Percentiles rank a stretch among this genome's conserved stretches.
phyloP scores from a whole-genome alignment of 1,140 invertebrate genomes.

The Vanessa tameamea region DNA sequence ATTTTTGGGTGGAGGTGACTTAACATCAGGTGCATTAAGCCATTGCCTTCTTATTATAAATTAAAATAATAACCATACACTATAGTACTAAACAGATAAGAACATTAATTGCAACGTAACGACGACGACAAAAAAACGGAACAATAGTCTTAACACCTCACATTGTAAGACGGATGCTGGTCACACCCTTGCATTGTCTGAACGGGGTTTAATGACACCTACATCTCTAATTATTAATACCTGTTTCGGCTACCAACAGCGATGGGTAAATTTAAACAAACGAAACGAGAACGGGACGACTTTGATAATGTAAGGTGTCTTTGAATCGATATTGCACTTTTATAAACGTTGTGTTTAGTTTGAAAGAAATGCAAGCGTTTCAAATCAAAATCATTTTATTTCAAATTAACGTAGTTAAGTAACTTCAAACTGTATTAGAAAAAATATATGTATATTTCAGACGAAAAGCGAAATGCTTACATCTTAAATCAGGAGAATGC shows the following conservation, averaged over 20 bases:
- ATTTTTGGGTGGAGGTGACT: too few species aligned
- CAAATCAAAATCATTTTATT: too few species aligned
- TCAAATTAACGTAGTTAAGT: too few species aligned
- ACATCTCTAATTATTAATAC: conserved; percentile 66
- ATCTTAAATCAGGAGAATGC: too few species aligned
- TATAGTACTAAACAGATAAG: neutral
- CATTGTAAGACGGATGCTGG: conserved; percentile 54
- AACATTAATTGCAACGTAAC: conserved; percentile 29
- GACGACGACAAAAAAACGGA: conserved; percentile 33
- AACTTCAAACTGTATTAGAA: too few species aligned
- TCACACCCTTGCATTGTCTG: conserved; percentile 53
- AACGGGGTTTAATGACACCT: conserved; percentile 50
- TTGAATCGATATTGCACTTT: too few species aligned
- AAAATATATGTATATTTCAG: too few species aligned
- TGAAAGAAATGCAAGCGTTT: too few species aligned
- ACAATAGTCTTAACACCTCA: conserved; percentile 72
- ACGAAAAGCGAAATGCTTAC: too few species aligned
- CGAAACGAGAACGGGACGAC: conserved; percentile 34
- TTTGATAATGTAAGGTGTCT: neutral
- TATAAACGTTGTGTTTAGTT: too few species aligned
- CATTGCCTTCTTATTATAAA: neutral
- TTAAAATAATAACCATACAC: neutral
- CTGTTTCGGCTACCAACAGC: conserved; percentile 54
- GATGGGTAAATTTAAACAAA: conserved; percentile 22
- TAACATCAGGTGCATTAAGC: too few species aligned